Percentiles rank a stretch among this genome's conserved stretches.
These are phyloP conservation scores for Petrocephalus zakoni DNA, from an alignment of 2,113 vertebrate genomes.

Conservation along the genomic window DNA sequence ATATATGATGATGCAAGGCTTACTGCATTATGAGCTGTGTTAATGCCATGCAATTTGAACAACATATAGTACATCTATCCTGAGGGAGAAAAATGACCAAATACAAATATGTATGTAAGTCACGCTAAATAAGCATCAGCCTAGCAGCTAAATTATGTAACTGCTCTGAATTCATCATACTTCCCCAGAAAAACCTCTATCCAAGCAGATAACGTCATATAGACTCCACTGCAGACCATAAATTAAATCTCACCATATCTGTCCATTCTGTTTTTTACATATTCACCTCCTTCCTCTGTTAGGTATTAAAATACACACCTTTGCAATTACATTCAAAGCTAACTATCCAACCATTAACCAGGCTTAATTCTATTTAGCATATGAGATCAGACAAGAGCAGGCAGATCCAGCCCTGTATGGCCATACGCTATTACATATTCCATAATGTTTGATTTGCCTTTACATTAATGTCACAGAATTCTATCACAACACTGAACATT, in stretches of 20 bases:
- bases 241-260: constrained; percentile 40
- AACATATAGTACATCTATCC: background rate
- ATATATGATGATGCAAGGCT: background rate
- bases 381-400: background rate
- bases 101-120: background rate
- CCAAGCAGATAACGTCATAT: constrained; percentile 56
- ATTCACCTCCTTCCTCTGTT: constrained; percentile 25
- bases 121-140: background rate
- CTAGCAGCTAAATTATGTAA: background rate
- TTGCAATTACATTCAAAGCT: background rate
- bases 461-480: background rate
- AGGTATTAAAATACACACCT: background rate
- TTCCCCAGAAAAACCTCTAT: constrained; percentile 66
- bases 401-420: background rate
- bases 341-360: background rate
- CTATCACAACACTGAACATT: background rate
- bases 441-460: background rate
- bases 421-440: background rate
- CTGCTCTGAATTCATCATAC: background rate
- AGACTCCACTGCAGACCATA: constrained; percentile 47
- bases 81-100: background rate
- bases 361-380: background rate
- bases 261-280: constrained; percentile 20
- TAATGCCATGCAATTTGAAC: background rate
- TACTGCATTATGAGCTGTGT: background rate